Evolutionary conservation across 2,797 vertebrate genomes (phyloP).

Genomic region (Picus viridis): DNA sequence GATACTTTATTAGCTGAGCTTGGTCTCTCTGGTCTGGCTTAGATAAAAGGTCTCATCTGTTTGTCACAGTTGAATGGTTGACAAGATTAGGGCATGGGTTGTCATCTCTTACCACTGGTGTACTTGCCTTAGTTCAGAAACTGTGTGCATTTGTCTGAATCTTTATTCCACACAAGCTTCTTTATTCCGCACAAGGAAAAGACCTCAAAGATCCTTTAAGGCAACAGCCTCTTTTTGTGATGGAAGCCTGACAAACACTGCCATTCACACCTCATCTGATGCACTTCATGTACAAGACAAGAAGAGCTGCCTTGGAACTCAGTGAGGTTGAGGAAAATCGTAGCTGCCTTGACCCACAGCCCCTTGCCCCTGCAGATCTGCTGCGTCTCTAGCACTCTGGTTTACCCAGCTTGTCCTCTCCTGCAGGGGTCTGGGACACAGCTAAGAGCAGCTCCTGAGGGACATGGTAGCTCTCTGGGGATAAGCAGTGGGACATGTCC

Average conservation of each 20-base stretch:
- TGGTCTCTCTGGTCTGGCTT: neutral
- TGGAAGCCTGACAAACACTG: neutral
- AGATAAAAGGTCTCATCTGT: neutral
- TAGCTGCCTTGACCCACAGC: fast-evolving
- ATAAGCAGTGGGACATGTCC: fast-evolving
- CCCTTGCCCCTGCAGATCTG: neutral
- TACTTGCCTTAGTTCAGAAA: neutral
- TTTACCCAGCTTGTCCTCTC: neutral
- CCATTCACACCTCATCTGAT: neutral
- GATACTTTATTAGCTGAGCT: neutral
- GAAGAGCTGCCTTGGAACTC: neutral
- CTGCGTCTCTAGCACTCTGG: neutral
- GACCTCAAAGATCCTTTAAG: neutral
- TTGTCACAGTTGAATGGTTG: neutral
- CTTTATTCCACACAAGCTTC: neutral
- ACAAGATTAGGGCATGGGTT: neutral
- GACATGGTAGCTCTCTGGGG: fast-evolving
- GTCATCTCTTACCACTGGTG: neutral
- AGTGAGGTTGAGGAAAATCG: neutral
- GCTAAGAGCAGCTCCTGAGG: neutral
- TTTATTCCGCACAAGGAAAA: neutral
- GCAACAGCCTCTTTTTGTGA: neutral
- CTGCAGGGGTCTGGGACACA: neutral
- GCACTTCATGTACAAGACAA: neutral
- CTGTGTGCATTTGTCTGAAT: neutral